Evolutionary conservation across 2,113 vertebrate species (phyloP).

Genomic region (Cavia aperea): DNA sequence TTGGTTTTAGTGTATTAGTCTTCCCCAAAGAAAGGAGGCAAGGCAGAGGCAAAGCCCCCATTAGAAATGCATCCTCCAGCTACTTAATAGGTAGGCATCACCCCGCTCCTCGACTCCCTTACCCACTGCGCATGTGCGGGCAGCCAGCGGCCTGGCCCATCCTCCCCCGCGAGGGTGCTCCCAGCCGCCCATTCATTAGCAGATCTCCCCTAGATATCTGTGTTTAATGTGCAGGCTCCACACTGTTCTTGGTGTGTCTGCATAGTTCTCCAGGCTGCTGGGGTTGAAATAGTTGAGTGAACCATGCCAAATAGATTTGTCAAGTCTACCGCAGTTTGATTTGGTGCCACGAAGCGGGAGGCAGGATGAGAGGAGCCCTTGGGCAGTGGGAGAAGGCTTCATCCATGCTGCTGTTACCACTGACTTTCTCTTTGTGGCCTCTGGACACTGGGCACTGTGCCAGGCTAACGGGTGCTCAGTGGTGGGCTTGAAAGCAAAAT

Average conservation of each 20-base stretch:
- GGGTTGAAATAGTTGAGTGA: constrained; percentile 64
- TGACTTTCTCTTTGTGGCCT: constrained; percentile 63
- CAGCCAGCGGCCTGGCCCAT: accelerated
- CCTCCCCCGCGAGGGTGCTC: accelerated
- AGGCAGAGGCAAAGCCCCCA: neutral
- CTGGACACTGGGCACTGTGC: constrained; percentile 63
- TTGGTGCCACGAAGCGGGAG: constrained; percentile 72
- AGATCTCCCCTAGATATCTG: constrained; percentile 44
- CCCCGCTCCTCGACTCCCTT: neutral
- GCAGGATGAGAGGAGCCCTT: constrained; percentile 26
- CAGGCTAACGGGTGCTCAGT: constrained; percentile 60
- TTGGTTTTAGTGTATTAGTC: constrained; percentile 34
- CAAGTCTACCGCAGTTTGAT: constrained; percentile 79
- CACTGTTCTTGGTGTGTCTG: neutral
- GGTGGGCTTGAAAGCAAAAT: constrained; percentile 54
- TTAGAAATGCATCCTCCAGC: neutral
- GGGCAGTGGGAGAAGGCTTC: constrained; percentile 21
- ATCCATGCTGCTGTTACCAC: neutral
- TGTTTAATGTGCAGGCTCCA: constrained; percentile 56
- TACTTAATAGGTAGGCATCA: neutral
- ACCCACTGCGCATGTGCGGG: neutral
- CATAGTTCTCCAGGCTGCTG: neutral
- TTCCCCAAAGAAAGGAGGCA: neutral
- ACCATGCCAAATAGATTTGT: constrained; percentile 79
- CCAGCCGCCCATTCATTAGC: neutral